These are phyloP conservation scores for Python bivittatus DNA, from an alignment of 2,113 vertebrate genomes.

Conservation along the genomic window DNA sequence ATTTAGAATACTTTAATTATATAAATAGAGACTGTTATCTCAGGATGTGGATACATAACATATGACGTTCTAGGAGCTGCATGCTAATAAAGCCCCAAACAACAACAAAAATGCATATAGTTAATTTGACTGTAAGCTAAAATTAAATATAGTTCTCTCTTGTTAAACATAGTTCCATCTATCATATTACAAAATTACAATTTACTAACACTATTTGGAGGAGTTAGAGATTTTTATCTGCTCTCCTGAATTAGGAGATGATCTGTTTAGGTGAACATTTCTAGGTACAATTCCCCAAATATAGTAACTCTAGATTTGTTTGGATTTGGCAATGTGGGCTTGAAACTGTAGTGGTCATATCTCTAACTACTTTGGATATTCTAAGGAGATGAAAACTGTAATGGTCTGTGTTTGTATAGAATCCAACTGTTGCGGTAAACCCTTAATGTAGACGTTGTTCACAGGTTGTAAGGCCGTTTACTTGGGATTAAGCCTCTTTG, in stretches of 20 bases:
- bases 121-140: background rate
- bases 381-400: background rate
- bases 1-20: background rate
- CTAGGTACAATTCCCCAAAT: background rate
- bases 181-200: background rate
- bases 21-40: background rate
- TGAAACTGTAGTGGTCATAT: background rate
- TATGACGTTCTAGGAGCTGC: background rate
- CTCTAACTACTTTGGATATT: background rate
- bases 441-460: background rate
- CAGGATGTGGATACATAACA: background rate
- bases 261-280: background rate
- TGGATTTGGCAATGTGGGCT: background rate
- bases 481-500: background rate
- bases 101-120: background rate
- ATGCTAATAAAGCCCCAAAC: background rate
- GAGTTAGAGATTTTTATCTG: background rate
- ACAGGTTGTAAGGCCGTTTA: background rate
- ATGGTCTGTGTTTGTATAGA: background rate
- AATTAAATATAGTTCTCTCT: background rate
- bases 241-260: background rate
- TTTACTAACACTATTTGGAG: background rate
- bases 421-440: background rate
- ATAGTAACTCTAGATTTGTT: background rate
- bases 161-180: background rate